These are phyloP conservation scores for Eristalinus sepulchralis DNA, from an alignment of 2,888 invertebrate genomes.

Conservation along the genomic window DNA sequence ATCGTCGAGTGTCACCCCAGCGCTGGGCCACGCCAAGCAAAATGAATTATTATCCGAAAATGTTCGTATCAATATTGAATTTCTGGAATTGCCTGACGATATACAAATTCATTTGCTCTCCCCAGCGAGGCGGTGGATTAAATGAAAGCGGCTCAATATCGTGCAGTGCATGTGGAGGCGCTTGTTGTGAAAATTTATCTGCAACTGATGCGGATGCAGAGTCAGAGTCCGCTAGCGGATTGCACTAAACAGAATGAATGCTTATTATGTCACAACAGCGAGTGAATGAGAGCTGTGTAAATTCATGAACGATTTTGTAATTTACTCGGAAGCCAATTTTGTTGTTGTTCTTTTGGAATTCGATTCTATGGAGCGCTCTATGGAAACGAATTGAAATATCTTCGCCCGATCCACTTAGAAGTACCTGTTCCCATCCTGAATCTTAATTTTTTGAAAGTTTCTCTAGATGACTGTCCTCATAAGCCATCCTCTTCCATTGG, in stretches of 20 bases:
- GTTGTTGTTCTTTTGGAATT: too few species aligned
- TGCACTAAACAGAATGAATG: background rate
- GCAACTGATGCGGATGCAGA: background rate
- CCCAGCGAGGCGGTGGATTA: background rate
- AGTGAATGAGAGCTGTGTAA: background rate
- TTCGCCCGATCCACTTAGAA: too few species aligned
- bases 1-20: background rate
- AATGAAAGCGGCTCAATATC: background rate
- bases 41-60: background rate
- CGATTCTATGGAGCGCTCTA: too few species aligned
- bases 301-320: background rate
- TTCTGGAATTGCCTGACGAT: background rate
- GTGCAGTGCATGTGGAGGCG: too few species aligned
- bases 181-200: background rate
- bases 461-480: background rate
- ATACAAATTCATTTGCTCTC: background rate
- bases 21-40: background rate
- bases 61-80: background rate
- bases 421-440: too few species aligned
- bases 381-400: too few species aligned
- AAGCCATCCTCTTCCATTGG: background rate
- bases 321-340: too few species aligned
- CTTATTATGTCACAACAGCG: background rate
- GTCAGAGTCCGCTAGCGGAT: background rate
- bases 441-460: too few species aligned